Conservation (phyloP, 2,797 vertebrate species). For the Dromococcyx pavoninus region DNA sequence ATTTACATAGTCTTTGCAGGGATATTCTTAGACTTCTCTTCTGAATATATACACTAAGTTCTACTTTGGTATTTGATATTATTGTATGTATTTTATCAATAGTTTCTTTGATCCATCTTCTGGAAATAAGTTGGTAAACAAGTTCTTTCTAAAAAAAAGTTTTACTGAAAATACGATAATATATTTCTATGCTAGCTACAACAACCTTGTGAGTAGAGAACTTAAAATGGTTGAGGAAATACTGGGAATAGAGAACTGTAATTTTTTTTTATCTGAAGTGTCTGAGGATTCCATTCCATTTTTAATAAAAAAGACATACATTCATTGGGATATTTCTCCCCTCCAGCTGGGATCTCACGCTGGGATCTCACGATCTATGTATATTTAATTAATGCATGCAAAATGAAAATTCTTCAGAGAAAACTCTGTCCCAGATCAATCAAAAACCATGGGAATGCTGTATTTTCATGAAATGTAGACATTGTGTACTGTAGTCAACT, state of each 20-base stretch:
- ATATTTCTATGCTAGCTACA: background rate
- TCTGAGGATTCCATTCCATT: background rate
- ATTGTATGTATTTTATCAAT: background rate
- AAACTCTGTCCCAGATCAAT: background rate
- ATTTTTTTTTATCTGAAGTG: background rate
- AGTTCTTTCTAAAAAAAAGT: background rate
- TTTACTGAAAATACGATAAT: background rate
- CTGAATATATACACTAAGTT: background rate
- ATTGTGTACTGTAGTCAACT: background rate
- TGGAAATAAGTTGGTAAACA: background rate
- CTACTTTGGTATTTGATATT: background rate
- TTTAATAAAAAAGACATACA: background rate
- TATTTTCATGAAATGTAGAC: background rate
- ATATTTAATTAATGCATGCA: background rate
- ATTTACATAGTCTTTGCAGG: background rate
- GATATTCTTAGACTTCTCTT: background rate
- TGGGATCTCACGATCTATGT: background rate
- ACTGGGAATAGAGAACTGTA: background rate
- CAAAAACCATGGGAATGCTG: background rate
- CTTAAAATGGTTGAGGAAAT: background rate
- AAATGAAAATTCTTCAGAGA: slow-evolving; percentile 15
- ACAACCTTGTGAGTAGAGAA: background rate
- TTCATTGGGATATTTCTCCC: background rate
- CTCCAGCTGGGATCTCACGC: background rate
- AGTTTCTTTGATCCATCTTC: background rate